Evolutionary conservation across 2,888 invertebrate genomes (phyloP).

Genomic region (Fabriciana adippe): DNA sequence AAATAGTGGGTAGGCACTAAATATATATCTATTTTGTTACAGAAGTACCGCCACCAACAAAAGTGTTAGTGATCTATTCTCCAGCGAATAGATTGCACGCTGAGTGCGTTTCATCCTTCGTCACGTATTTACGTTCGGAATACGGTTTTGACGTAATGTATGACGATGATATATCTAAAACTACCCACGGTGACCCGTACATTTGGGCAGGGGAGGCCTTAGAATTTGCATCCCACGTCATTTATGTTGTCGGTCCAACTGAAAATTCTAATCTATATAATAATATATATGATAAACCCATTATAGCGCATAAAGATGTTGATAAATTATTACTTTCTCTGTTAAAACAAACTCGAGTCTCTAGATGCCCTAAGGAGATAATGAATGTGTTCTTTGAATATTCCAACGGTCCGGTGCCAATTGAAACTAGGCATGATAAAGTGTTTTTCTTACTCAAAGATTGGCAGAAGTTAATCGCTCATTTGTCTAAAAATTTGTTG

Average conservation of each 20-base stretch:
- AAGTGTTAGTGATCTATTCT: slow-evolving; percentile 68
- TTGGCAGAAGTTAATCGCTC: slow-evolving; percentile 70
- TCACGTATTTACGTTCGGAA: slow-evolving; percentile 63
- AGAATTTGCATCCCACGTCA: slow-evolving; percentile 58
- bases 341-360: slow-evolving; percentile 51
- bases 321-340: slow-evolving; percentile 60
- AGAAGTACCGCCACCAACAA: slow-evolving; percentile 67
- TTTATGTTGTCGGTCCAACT: slow-evolving; percentile 68
- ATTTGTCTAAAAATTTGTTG: slow-evolving; percentile 66
- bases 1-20: too few species aligned
- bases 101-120: slow-evolving; percentile 67
- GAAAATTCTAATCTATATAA: slow-evolving; percentile 59
- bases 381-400: slow-evolving; percentile 70
- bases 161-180: slow-evolving; percentile 64
- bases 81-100: slow-evolving; percentile 66
- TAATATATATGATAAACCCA: slow-evolving; percentile 71
- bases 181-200: slow-evolving; percentile 66
- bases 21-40: slow-evolving; percentile 28
- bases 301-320: slow-evolving; percentile 61
- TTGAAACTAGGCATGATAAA: slow-evolving; percentile 61
- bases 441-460: slow-evolving; percentile 65
- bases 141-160: slow-evolving; percentile 69
- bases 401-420: slow-evolving; percentile 61
- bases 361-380: slow-evolving; percentile 56
- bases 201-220: slow-evolving; percentile 70